Evolutionary conservation across 2,888 invertebrate genomes (phyloP), one percentile per base, ranked within the genome.

Genomic region (Ormyrus nitidulus): DNA sequence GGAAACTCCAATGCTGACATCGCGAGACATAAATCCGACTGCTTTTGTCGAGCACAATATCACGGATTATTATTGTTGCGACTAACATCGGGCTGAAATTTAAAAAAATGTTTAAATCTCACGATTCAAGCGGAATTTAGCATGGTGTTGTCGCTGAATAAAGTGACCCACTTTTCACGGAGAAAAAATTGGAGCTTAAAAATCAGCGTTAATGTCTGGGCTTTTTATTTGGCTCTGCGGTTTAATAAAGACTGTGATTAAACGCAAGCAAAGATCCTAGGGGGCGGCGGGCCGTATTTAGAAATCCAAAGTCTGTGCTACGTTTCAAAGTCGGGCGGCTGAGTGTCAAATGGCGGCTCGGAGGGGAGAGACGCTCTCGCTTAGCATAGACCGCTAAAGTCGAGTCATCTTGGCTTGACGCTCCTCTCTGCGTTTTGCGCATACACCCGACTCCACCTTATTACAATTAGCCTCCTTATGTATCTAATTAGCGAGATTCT

Each of bases 401-500:
- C 70, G 61, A 71, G 13, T 54, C 51, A 64, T 46, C 11, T 53
- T 19, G 77, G 80, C 66, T 62, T 46, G 79, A 68, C 72, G 79
- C 76, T 75, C 71, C 69, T 75, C 79, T 70, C 58, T 62, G 59
- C 48, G 19, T 72, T 34, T 62, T 68, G 65, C 81, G 54, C 77
- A 84, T 86, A 87, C 85, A 89, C 86, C 86, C 87, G 87, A 89
- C 88, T 89, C 88, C 85, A 86, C 86, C 88, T 89, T 88, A 89
- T 89, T 89, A 88, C 89, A 89, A 89, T 88, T 88, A 88, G 87
- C 86, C 86, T 88, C 88, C 87, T 88, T 87, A 87, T 88, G 87
- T 87, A 89, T 89, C 88, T 88, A 89, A 89, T 89, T 88, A 89
- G 88, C 85, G 83, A 88, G 88, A 89, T 89, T 88, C 89, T 88